Evolutionary conservation across 2,888 invertebrate species (phyloP), one percentile per base, ranked within the genome.

Genomic region (Caenorhabditis sp.): DNA sequence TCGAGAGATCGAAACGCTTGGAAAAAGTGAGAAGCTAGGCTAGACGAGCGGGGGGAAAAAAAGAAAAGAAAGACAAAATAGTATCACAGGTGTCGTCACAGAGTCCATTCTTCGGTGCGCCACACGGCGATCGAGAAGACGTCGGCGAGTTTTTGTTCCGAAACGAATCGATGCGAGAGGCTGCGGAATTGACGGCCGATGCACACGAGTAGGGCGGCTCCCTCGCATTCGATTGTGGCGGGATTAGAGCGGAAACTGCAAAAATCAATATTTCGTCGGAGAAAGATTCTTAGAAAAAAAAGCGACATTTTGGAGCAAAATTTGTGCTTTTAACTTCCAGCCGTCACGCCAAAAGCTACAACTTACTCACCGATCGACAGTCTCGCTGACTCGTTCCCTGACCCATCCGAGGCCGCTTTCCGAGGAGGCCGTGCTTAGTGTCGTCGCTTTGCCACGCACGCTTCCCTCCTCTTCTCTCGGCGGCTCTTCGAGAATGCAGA

Each of bases 381-480:
- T 82, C 58, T 82, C 82, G 41, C 74, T 74, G 30, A 82, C 82
- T 39, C 81, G 39, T 37, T 84, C 84, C 11, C 81, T 53, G 32
- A 84, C 81, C 84, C 84, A 84, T 43, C 81, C 78, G 5, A 82
- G 46, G 2, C 82, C 78, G 22, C 79, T 76, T 59, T 78, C 80
- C 7, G 81, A 75, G 1, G 81, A 78, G 2, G 80, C 77, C 11
- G 78, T 79, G 27, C 59, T 76, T 27, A 65, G n/a, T 9, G 66
- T 72, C 5, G 72, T 66, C 22, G 27, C n/a, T 41, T 65, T 62
- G 8, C 62, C 70, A 4, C 55, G 37, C 0, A 56, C 11, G 56
- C 76, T 62, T 59, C 70, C 73, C 9, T 80, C 82, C 7, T 80
- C 82, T 8, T 80, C 78, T 17, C 78, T 48, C 0, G 73, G 37